These are phyloP conservation scores for Trichechus manatus DNA, from an alignment of 2,113 vertebrate genomes.

Conservation along the genomic window DNA sequence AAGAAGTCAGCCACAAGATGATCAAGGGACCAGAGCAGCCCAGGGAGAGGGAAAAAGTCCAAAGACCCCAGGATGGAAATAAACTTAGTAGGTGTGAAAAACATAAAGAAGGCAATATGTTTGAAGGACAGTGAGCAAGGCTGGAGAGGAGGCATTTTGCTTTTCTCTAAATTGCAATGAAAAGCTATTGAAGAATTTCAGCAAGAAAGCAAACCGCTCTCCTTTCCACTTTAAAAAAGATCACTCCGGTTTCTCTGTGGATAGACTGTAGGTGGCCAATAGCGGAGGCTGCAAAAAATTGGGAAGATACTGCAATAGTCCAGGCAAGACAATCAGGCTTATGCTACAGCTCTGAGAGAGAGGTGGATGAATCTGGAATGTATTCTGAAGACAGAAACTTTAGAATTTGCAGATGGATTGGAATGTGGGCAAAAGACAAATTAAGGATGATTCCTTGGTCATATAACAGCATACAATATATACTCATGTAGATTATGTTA, in stretches of 20 bases:
- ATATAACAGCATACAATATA: background rate
- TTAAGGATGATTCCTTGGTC: background rate
- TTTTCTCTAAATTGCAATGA: background rate
- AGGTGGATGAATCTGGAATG: background rate
- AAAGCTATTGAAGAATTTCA: background rate
- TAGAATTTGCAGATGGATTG: background rate
- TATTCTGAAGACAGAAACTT: background rate
- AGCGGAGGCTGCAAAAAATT: background rate
- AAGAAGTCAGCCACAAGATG: background rate
- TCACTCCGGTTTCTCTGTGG: background rate
- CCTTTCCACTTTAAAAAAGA: background rate
- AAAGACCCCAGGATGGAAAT: background rate
- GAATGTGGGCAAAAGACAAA: background rate
- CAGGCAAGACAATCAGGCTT: too few relatives aligned
- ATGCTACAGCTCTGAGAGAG: background rate
- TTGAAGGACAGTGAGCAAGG: background rate
- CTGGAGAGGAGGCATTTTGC: background rate
- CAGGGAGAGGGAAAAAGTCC: background rate
- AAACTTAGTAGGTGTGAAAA: background rate
- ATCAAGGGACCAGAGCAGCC: background rate
- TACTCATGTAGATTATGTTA: background rate
- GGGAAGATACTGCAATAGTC: background rate
- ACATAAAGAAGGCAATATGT: background rate
- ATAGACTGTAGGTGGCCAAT: background rate
- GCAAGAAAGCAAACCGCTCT: background rate